Evolutionary conservation across 2,113 vertebrate species (phyloP), one percentile per base, ranked within the genome.

Genomic region (Protobothrops mucrosquamatus): DNA sequence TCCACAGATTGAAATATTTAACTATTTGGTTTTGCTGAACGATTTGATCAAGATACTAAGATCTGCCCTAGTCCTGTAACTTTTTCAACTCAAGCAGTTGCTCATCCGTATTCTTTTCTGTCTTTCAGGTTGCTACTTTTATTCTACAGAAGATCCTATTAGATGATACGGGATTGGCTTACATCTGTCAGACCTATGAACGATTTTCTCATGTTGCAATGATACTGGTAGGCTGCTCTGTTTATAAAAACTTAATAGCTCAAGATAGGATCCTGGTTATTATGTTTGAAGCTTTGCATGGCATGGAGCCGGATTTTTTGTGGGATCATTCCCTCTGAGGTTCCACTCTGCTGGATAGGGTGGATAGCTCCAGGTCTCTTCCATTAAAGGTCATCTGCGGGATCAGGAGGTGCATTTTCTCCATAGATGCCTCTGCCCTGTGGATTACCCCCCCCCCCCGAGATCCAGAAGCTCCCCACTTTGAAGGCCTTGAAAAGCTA

Each of bases 131-230:
- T 97, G 99, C 99, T 93, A 99, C 99, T 0, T 99, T 99, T 96
- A 99, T 99, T 96, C 97, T 99, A 81, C 99, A 99, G 97, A 99
- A 99, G 97, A 99, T 99, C 88, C 98, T 99, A 56, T 94, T 99
- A 97, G 99, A 99, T 96, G 99, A 99, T 97, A 99, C 99, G 61
- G 99, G 99, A 6, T 97, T 99, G 96, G 99, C 99, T 12, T 99
- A 99, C 29, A 99, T 99, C 95, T 99, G 99, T 96, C 99, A 99
- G 97, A 99, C 99, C 0, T 99, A 99, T 0, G 99, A 99, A 92
- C 98, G 99, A 59, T 99, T 99, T 97, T 99, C 99, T 90, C 99
- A 99, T 7, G 99, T 99, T 93, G 99, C 99, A 93, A 99, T 99
- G 99, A 99, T 99, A 96, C 98, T 99, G 97, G 99, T 99, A 96